phyloP scores from a whole-genome alignment of 2,888 invertebrate genomes.

The Entomobrya multifasciata region DNA sequence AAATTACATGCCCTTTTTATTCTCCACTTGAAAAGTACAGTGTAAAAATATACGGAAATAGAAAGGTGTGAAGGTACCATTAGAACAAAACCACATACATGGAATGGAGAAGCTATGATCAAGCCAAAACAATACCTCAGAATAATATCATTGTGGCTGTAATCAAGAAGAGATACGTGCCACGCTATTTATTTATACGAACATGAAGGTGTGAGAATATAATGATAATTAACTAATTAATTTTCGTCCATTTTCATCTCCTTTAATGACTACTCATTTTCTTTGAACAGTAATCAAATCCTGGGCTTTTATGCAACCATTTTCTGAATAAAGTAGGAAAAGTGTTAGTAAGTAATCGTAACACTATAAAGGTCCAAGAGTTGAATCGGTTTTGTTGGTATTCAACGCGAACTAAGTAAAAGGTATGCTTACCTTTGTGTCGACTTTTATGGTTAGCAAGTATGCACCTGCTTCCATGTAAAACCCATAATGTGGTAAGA shows the following conservation, averaged over 20 bases:
- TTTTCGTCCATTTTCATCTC: conserved; percentile 64
- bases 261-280: conserved; percentile 62
- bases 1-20: too few relatives aligned
- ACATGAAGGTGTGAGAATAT: conserved; percentile 61
- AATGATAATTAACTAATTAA: conserved; percentile 68
- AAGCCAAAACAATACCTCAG: too few relatives aligned
- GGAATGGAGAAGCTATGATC: too few relatives aligned
- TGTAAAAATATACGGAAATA: too few relatives aligned
- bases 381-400: neutral
- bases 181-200: conserved; percentile 38
- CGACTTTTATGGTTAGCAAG: neutral
- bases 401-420: neutral
- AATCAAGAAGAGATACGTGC: neutral
- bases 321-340: neutral
- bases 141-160: neutral
- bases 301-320: conserved; percentile 49
- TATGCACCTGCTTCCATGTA: neutral
- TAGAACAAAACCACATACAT: too few relatives aligned
- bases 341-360: neutral
- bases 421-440: neutral
- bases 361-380: too few relatives aligned
- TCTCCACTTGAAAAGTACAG: too few relatives aligned
- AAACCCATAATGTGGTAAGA: too few relatives aligned
- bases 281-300: conserved; percentile 62
- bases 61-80: too few relatives aligned